phyloP scores from a whole-genome alignment of 1,140 invertebrate genomes.

The Centruroides vittatus region DNA sequence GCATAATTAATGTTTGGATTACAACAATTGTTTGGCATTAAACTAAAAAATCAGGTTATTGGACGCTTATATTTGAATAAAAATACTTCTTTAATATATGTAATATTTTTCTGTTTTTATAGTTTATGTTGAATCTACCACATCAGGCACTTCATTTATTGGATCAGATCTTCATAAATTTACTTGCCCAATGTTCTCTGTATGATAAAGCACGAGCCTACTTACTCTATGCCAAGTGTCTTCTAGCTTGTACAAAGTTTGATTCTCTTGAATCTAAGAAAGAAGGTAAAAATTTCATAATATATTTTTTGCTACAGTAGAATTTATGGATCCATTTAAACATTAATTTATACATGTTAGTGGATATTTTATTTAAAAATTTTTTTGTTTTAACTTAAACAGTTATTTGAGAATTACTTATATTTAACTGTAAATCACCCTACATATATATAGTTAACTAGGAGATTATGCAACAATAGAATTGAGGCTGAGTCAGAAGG shows the following conservation, averaged over 20 bases:
- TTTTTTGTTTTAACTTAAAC: too few relatives aligned
- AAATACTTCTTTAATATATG: not conserved
- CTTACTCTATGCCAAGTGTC: slow-evolving; percentile 32
- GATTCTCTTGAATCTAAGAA: slow-evolving; percentile 31
- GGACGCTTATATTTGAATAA: not conserved
- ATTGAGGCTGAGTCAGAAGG: too few relatives aligned
- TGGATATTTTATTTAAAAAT: too few relatives aligned
- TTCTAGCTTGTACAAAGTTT: slow-evolving; percentile 40
- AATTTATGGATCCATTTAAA: too few relatives aligned
- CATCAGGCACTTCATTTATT: slow-evolving; percentile 53
- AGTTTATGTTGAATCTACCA: slow-evolving; percentile 55
- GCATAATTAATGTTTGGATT: too few relatives aligned
- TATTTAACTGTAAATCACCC: too few relatives aligned
- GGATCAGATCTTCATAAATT: slow-evolving; percentile 47
- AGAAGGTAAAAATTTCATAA: slow-evolving; percentile 18
- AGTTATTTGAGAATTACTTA: too few relatives aligned
- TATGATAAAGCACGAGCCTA: slow-evolving; percentile 54
- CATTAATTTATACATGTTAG: too few relatives aligned
- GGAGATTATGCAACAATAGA: too few relatives aligned
- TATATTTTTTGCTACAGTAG: too few relatives aligned
- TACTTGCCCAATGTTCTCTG: slow-evolving; percentile 63
- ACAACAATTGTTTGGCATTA: too few relatives aligned
- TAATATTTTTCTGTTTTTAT: slow-evolving; percentile 22
- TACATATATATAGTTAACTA: too few relatives aligned
- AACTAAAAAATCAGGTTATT: not conserved